phyloP scores from a whole-genome alignment of 2,113 vertebrate genomes.

The Acinonyx jubatus region DNA sequence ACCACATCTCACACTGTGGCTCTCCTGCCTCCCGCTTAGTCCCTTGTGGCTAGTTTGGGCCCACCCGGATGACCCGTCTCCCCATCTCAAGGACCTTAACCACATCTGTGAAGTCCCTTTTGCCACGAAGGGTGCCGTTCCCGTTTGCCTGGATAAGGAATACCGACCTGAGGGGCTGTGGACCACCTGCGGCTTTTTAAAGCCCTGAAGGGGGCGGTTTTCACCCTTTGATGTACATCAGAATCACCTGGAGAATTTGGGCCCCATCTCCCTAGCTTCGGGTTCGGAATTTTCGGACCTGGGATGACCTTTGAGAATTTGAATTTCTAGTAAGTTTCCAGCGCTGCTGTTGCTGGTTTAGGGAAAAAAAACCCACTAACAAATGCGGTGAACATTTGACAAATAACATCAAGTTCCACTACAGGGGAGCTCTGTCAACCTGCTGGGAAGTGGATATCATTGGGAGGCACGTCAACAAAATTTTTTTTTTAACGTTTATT shows the following conservation, averaged over 20 bases:
- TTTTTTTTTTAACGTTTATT: neutral
- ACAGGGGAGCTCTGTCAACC: neutral
- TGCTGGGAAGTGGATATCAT: neutral
- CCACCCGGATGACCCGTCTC: neutral
- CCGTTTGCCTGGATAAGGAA: neutral
- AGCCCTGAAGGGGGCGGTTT: neutral
- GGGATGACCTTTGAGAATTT: neutral
- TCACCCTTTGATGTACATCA: neutral
- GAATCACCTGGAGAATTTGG: neutral
- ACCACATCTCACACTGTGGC: neutral
- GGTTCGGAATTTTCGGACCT: neutral
- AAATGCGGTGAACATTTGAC: neutral
- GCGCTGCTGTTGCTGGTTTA: neutral
- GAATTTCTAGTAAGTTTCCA: neutral
- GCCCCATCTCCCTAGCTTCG: neutral
- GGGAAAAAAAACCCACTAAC: neutral
- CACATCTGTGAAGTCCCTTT: neutral
- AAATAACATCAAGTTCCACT: neutral
- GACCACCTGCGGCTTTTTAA: neutral
- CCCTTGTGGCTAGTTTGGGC: neutral
- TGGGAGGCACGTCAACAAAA: neutral
- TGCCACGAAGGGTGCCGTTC: neutral
- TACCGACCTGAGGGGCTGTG: neutral
- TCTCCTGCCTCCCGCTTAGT: neutral
- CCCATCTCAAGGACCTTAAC: neutral